These are phyloP conservation scores for Eilema sororculum DNA, from an alignment of 2,888 invertebrate species.

Conservation along the genomic window DNA sequence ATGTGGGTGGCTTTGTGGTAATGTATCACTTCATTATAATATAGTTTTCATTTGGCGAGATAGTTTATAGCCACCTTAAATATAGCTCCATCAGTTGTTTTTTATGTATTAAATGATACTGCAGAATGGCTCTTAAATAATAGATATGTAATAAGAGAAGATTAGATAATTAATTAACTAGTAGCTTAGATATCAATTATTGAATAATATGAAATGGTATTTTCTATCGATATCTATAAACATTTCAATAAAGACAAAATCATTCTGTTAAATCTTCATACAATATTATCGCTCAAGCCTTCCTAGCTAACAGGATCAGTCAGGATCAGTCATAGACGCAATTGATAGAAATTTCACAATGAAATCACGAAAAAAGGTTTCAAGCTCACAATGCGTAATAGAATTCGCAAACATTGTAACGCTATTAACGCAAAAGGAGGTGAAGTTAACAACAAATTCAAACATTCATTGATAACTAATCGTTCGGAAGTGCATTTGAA, in stretches of 20 bases:
- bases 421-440: slow-evolving; percentile 85
- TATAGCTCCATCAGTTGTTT: slow-evolving; percentile 27
- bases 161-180: neutral
- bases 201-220: too few relatives aligned
- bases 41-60: slow-evolving; percentile 51
- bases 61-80: slow-evolving; percentile 36
- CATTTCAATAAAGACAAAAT: neutral
- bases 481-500: slow-evolving; percentile 81
- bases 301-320: slow-evolving; percentile 71
- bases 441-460: slow-evolving; percentile 85
- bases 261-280: slow-evolving; percentile 16
- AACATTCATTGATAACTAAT: slow-evolving; percentile 83
- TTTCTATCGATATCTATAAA: neutral
- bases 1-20: slow-evolving; percentile 84
- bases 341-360: slow-evolving; percentile 73
- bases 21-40: slow-evolving; percentile 82
- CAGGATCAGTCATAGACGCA: slow-evolving; percentile 76
- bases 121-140: neutral
- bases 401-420: slow-evolving; percentile 86
- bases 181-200: neutral
- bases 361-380: slow-evolving; percentile 67
- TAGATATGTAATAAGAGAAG: neutral
- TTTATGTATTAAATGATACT: slow-evolving; percentile 15
- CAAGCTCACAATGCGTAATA: slow-evolving; percentile 83
- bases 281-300: slow-evolving; percentile 12